A percentile compares a stretch with the other conserved stretches of the same genome.
phyloP scores from a whole-genome alignment of 1,140 invertebrate species.

The Helicorthomorpha holstii region DNA sequence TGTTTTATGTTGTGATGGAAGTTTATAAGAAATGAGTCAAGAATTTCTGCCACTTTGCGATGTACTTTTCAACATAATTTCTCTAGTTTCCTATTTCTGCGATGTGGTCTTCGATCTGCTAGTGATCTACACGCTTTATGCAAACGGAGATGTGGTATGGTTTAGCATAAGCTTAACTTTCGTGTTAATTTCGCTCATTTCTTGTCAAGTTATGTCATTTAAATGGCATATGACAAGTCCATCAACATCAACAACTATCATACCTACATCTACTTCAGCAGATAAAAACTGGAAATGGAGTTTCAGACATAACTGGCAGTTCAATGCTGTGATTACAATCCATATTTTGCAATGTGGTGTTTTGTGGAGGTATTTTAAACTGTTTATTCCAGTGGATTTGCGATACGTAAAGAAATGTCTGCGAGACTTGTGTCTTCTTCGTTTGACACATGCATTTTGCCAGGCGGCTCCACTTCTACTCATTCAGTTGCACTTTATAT shows the following conservation, averaged over 20 bases:
- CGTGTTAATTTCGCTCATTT: slow-evolving; percentile 46
- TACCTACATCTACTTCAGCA: slow-evolving; percentile 11
- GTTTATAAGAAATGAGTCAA: slow-evolving; percentile 13
- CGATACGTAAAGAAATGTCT: slow-evolving; percentile 67
- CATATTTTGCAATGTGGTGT: slow-evolving; percentile 66
- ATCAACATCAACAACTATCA: too few species aligned
- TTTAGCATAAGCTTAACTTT: slow-evolving; percentile 45
- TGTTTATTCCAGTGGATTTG: slow-evolving; percentile 70
- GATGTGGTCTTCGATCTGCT: slow-evolving; percentile 75
- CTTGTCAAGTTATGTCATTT: slow-evolving; percentile 44
- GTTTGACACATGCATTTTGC: slow-evolving; percentile 69
- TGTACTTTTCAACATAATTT: slow-evolving; percentile 78
- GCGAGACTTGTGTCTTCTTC: slow-evolving; percentile 52
- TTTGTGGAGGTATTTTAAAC: slow-evolving; percentile 71
- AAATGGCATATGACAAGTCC: slow-evolving; percentile 32
- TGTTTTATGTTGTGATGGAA: background rate
- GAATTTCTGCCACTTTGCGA: slow-evolving; percentile 75
- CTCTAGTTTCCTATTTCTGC: slow-evolving; percentile 76
- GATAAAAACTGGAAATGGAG: background rate
- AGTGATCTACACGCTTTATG: slow-evolving; percentile 60
- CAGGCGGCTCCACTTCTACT: slow-evolving; percentile 73
- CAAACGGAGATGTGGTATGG: slow-evolving; percentile 34
- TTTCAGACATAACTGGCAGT: too few species aligned
- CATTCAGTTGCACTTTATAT: slow-evolving; percentile 54
- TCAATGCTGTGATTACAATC: slow-evolving; percentile 34